A percentile compares a stretch with the other conserved stretches of the same genome.
phyloP scores from a whole-genome alignment of 2,888 invertebrate genomes.

The Sesia bembeciformis region DNA sequence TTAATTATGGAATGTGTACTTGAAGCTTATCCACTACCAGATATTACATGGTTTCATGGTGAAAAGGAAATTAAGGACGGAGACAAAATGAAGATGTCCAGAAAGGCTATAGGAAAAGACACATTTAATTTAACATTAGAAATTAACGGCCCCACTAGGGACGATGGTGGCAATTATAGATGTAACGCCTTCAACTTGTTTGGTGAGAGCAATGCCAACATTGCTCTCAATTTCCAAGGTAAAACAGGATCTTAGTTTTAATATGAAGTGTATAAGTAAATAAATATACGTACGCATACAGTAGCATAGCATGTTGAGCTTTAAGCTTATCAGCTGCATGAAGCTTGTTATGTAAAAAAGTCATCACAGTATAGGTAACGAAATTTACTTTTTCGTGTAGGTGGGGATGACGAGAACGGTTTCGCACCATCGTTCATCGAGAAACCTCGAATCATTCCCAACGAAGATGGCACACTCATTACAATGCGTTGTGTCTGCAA shows the following conservation, averaged over 20 bases:
- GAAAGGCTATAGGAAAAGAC: constrained; percentile 92
- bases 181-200: constrained; percentile 99
- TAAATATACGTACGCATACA: constrained; percentile 63
- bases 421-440: constrained; percentile 98
- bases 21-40: constrained; percentile 96
- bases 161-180: constrained; percentile 98
- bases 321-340: constrained; percentile 62
- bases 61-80: constrained; percentile 88
- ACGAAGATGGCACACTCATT: constrained; percentile 96
- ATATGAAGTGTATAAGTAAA: constrained; percentile 10
- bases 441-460: constrained; percentile 99
- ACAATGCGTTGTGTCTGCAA: constrained; percentile 97
- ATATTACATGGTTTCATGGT: constrained; percentile 96
- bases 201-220: constrained; percentile 99
- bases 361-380: neutral
- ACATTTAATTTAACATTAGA: constrained; percentile 93
- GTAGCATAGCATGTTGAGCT: constrained; percentile 65
- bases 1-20: constrained; percentile 96
- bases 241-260: constrained; percentile 43
- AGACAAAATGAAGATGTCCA: constrained; percentile 90
- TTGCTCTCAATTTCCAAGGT: constrained; percentile 99
- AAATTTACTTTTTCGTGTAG: constrained; percentile 58
- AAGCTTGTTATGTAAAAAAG: constrained; percentile 9
- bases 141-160: constrained; percentile 94
- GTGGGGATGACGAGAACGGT: constrained; percentile 93